Evolutionary conservation across 2,113 vertebrate species (phyloP), one percentile per base, ranked within the genome.

Genomic region (Tachycineta bicolor): DNA sequence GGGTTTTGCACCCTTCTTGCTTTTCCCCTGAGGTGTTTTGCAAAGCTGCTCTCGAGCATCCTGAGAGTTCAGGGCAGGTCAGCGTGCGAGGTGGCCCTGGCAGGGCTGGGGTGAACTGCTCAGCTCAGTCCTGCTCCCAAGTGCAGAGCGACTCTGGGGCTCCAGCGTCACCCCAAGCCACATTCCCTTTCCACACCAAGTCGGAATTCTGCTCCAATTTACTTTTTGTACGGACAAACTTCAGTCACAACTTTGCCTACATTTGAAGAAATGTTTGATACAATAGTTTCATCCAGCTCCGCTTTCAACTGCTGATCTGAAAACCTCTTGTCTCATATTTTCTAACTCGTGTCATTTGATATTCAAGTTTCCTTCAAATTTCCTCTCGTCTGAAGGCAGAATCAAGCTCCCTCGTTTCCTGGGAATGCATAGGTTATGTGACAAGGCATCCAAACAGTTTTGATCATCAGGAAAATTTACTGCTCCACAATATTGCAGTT

Each of bases 351-450:
- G 86, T 92, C 92, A 93, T 93, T 94, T 96, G 80, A 82, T 96
- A 96, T 94, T 93, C 85, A 86, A 89, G 90, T 97, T 96, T 96
- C 83, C 93, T 87, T 95, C 94, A 95, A 71, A 87, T 84, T 93
- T 65, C 71, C 52, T 87, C 94, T 92, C 2, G 8, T 96, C 92
- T 97, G 92, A 94, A 93, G 90, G 69, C 65, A 95, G 92, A 95
- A 93, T 89, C 76, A 94, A 96, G 73, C 83, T 89, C 58, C 76
- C 76, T 77, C 33, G 1, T 96, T 95, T 74, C 77, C 75, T 58
- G 62, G 75, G 33, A 97, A 95, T 8, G 80, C 88, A 70, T 83
- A 96, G 90, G 93, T 94, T 96, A 92, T 96, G 90, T 95, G 96
- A 96, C 94, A 96, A 95, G 93, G 64, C 78, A 95, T 15, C 92